These are phyloP conservation scores for Alces alces DNA, from an alignment of 2,113 vertebrate species.

Conservation along the genomic window DNA sequence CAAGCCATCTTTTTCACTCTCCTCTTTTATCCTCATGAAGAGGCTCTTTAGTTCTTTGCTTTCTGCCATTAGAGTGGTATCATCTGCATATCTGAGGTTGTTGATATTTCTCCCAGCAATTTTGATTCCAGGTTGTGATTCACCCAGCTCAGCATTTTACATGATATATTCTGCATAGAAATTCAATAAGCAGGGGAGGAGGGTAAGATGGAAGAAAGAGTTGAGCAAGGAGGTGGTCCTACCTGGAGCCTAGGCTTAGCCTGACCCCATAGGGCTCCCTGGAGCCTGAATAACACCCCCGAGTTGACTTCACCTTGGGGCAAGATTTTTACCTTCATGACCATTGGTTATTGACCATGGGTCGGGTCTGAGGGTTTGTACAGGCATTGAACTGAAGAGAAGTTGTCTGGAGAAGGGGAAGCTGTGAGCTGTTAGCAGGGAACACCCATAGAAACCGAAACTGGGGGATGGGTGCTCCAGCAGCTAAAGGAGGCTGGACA, in stretches of 20 bases:
- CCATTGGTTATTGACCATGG: not conserved
- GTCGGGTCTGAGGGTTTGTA: not conserved
- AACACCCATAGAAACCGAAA: not conserved
- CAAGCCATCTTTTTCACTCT: not conserved
- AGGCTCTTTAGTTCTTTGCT: not conserved
- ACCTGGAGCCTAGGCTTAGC: not conserved
- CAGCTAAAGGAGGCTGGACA: not conserved
- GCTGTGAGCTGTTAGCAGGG: not conserved
- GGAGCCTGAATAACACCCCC: not conserved
- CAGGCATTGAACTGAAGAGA: not conserved
- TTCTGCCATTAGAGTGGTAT: not conserved
- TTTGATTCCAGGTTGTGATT: not conserved
- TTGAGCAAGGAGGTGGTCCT: not conserved
- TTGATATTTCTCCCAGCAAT: not conserved
- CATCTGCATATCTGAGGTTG: not conserved
- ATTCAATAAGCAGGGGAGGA: not conserved
- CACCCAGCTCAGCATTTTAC: not conserved
- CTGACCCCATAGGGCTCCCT: not conserved
- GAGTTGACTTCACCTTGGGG: not conserved
- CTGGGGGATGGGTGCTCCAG: not conserved
- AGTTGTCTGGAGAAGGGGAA: not conserved
- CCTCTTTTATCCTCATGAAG: not conserved
- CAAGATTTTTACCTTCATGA: not conserved
- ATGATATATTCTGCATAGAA: not conserved
- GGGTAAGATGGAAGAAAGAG: not conserved